Percentiles rank a stretch among this genome's conserved stretches.
phyloP scores from a whole-genome alignment of 2,113 vertebrate genomes.

The Osmerus eperlanus region DNA sequence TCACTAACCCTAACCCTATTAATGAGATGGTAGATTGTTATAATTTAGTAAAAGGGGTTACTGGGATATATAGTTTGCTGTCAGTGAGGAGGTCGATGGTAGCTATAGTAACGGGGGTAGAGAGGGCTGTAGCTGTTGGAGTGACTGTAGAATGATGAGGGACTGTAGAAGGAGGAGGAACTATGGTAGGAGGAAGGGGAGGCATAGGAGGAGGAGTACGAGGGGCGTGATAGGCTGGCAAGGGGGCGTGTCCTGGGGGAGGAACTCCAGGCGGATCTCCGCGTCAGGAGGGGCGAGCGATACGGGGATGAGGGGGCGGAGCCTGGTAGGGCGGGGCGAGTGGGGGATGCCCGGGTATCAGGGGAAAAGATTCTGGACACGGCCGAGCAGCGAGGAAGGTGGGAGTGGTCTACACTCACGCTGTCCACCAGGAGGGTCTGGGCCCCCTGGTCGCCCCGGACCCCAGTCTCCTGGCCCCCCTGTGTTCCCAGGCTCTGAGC shows the following conservation, averaged over 20 bases:
- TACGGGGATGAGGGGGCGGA: conserved; percentile 63
- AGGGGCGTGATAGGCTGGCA: conserved; percentile 45
- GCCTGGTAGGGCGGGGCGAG: conserved; percentile 41
- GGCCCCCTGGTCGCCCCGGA: conserved; percentile 68
- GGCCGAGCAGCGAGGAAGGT: conserved; percentile 39
- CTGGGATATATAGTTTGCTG: neutral
- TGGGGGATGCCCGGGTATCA: conserved; percentile 40
- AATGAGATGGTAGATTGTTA: neutral
- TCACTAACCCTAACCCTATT: too few relatives aligned
- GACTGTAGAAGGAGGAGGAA: conserved; percentile 47
- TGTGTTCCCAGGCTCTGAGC: too few relatives aligned
- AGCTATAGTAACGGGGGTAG: conserved; percentile 65
- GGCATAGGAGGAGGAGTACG: conserved; percentile 28
- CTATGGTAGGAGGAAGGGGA: conserved; percentile 27
- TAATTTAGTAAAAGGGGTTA: conserved; percentile 43
- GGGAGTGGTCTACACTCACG: conserved; percentile 50
- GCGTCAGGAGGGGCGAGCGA: conserved; percentile 50
- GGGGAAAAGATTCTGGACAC: conserved; percentile 43
- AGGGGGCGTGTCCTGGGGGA: conserved; percentile 60
- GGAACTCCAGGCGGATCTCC: conserved; percentile 63
- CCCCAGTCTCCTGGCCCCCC: conserved; percentile 49
- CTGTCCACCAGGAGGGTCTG: conserved; percentile 63
- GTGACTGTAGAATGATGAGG: conserved; percentile 56
- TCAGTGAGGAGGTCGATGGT: conserved; percentile 68
- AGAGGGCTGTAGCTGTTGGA: conserved; percentile 60